Base-by-base conservation (phyloP, 2,888 invertebrate genomes). In the Chloromyia formosa region DNA sequence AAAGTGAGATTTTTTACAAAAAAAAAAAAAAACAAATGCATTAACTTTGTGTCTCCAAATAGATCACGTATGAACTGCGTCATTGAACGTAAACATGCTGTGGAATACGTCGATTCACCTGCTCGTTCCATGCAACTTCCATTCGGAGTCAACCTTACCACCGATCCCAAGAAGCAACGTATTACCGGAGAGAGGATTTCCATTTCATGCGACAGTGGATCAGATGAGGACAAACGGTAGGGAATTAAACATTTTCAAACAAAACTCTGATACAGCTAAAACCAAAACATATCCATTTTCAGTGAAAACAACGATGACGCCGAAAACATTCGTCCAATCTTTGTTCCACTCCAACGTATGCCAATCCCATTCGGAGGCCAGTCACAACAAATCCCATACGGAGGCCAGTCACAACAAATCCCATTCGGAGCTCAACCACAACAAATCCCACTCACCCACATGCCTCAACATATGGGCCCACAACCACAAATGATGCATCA, bases 41-140 rank as follows among this genome's bases (percentile, higher is more conserved):
- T 7, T 4, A 35, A 2, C 2, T 35, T 35, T 35, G 2, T 35
- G 27, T 35, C 27, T 7, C 2, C 27, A 35, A 35, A 49, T 22
- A 66, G 90, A 82, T 94, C 94, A 75, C 92, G 93, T 84, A 94
- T 95, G 91, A 95, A 95, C 86, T 96, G 95, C 85, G 90, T 95
- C 22, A 94, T 95, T 56, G 95, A 95, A 84, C 93, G 93, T 83
- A 93, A 94, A 79, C 91, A 90, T 78, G 90, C 92, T 71, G 95
- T 94, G 81, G 94, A 95, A 83, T 89, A 94, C 35, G 90, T 94
- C 80, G 94, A 94, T 78, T 91, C 92, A 78, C 90, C 91, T 80
- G 87, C 91, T 0, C 90, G 90, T 82, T 89, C 88, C 4, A 85
- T 91, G 58, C 86, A 88, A 69, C 84, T 91, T 76, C 90, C 91